Evolutionary conservation across 2,797 vertebrate species (phyloP).

Genomic region (Ctenochaetus hawaiiensis): DNA sequence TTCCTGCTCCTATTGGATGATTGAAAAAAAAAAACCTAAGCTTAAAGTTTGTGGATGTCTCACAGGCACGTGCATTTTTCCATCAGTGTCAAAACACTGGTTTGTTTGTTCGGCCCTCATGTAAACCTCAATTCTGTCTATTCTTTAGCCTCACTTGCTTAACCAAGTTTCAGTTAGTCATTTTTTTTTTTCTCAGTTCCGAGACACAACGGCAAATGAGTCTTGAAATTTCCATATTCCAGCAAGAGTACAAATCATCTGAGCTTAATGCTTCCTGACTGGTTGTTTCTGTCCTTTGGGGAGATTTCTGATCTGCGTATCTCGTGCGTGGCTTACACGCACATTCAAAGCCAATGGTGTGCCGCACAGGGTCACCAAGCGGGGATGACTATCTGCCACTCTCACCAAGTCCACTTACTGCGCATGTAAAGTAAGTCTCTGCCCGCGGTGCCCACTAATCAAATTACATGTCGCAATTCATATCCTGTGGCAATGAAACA

Average conservation of each 20-base stretch:
- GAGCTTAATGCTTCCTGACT: constrained; percentile 75
- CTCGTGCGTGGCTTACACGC: constrained; percentile 19
- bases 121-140: constrained; percentile 33
- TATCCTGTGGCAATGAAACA: constrained; percentile 55
- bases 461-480: constrained; percentile 74
- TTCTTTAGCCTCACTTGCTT: constrained; percentile 32
- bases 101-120: constrained; percentile 39
- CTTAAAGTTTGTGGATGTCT: constrained; percentile 49
- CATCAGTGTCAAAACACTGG: constrained; percentile 61
- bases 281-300: constrained; percentile 65
- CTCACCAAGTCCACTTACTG: constrained; percentile 46
- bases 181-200: constrained; percentile 50
- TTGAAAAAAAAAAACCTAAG: constrained; percentile 32
- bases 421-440: constrained; percentile 60
- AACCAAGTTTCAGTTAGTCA: constrained; percentile 55
- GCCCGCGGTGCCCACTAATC: constrained; percentile 66
- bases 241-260: constrained; percentile 50
- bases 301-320: constrained; percentile 41
- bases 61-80: constrained; percentile 57
- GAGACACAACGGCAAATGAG: constrained; percentile 34
- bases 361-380: constrained; percentile 34
- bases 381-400: constrained; percentile 45
- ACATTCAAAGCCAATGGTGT: constrained; percentile 41
- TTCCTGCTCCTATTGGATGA: constrained; percentile 54
- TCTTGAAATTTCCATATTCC: constrained; percentile 62